Base-by-base conservation (phyloP, 2,888 invertebrate genomes). In the Melitaea athalia region DNA sequence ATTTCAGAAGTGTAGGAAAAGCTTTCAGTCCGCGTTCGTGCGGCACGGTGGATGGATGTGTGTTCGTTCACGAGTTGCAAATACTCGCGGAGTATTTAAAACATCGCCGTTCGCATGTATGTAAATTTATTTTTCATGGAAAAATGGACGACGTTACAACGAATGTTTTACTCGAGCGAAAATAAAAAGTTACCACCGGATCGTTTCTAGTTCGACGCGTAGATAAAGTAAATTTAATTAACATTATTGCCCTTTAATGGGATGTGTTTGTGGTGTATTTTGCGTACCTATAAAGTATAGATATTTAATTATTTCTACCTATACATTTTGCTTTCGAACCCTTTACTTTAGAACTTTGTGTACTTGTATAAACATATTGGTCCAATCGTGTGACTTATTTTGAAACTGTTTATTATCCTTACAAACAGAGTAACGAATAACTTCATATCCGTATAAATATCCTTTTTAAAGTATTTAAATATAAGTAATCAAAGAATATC, bases 1-100 rank as follows among this genome's bases (percentile, higher is more conserved):
- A 76, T 80, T 78, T 79, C 78, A 78, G 77, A 74, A 77, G 74
- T 77, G 79, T 79, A 79, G 79, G 82, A 78, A 82, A 86, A 85
- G 81, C 81, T 81, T 79, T 88, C 86, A 91, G 91, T 91, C 87
- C 91, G 92, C 90, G 89, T 79, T 82, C 76, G 82, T 79, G 89
- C 91, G 91, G 89, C 87, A 78, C 78, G 84, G 82, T 81, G 84
- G 74, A 81, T 82, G 87, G 88, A 82, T 77, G 87, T 83, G 66
- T 55, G 57, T 57, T 42, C 68, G 67, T 66, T 59, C 63, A 67
- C 64, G 63, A 59, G 33, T 52, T 31, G 61, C 68, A 65, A 71
- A 42, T 73, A 69, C 63, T 63, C 68, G 73, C 76, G 75, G 65
- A 75, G 72, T 73, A 75, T 72, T 72, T 55, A 67, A 73, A 79